These are phyloP conservation scores for Theretra japonica DNA, from an alignment of 2,888 invertebrate species.

Conservation along the genomic window DNA sequence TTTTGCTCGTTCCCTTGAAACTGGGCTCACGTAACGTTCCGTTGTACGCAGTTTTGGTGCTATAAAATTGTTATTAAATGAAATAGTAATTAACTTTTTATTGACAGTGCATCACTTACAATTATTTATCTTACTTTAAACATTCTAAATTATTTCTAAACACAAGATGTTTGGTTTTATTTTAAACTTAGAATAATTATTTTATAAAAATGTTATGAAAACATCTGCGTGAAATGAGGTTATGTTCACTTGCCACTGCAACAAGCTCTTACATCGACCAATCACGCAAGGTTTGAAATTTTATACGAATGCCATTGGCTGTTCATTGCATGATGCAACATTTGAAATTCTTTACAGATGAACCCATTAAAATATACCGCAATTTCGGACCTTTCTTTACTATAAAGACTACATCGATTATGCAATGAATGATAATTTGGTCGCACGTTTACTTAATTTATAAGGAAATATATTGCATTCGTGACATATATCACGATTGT, in stretches of 20 bases:
- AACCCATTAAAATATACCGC: conserved; percentile 27
- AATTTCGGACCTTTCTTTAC: conserved; percentile 13
- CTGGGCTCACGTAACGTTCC: conserved; percentile 49
- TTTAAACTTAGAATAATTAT: not conserved
- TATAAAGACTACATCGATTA: not conserved
- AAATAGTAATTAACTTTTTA: not conserved
- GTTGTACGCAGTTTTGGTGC: conserved; percentile 36
- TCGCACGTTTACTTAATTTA: not conserved
- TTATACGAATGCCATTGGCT: conserved; percentile 42
- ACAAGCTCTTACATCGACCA: conserved; percentile 40
- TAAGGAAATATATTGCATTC: not conserved
- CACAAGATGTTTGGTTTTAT: not conserved
- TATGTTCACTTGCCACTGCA: not conserved
- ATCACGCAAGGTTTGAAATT: conserved; percentile 36
- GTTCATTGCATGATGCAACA: conserved; percentile 57
- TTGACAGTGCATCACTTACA: not conserved
- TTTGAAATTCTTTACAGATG: conserved; percentile 54
- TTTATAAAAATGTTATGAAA: not conserved
- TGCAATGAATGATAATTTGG: conserved; percentile 11
- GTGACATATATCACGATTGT: not conserved
- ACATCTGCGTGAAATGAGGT: conserved; percentile 33
- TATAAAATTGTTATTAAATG: conserved; percentile 26
- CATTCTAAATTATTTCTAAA: not conserved
- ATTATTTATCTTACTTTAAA: not conserved
- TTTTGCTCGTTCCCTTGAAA: conserved; percentile 34